Evolutionary conservation across 2,797 vertebrate genomes (phyloP), one percentile per base, ranked within the genome.

Genomic region (Allobates femoralis): DNA sequence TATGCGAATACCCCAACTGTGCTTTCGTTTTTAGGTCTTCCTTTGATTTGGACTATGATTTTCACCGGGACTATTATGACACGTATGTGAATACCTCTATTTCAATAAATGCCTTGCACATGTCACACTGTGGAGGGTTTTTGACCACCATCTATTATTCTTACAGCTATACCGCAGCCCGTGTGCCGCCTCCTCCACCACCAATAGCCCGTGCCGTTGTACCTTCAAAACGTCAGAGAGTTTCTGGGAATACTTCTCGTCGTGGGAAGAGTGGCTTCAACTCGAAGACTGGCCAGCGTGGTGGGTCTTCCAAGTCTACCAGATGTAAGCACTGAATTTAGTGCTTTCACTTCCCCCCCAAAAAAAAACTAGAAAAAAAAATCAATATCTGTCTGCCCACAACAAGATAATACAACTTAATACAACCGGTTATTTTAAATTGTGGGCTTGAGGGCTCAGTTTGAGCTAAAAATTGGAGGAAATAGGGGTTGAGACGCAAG

Each of bases 21-120:
- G 87, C 37, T 91, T 85, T 87, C 83, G 85, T 26, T 83, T 85
- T 86, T 90, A 92, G 91, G 89, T 91, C 91, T n/a, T 89, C 88
- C 16, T 91, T 92, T 89, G 91, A 98, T 26, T 94, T 97, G 21
- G 96, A 97, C 90, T 98, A 97, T 80, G 97, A 98, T 90, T 98
- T 98, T 89, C 97, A 97, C 88, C 95, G 96, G 90, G 97, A 98
- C 92, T 98, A 98, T 89, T 97, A 97, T 12, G 97, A 98, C 93
- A 95, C 96, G 97, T 97, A 91, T 91, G 94, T 91, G 14, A 19
- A 41, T 77, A 18, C 37, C 34, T 30, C 1, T 16, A 21, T 32
- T 84, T 16, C 79, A 80, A 3, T 12, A 53, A 32, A 32, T 12
- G 6, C 21, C 50, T 41, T 46, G 32, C 21, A 26, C 5, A 16